Conservation (phyloP, 1,140 invertebrate species). For the Homarus americanus region DNA sequence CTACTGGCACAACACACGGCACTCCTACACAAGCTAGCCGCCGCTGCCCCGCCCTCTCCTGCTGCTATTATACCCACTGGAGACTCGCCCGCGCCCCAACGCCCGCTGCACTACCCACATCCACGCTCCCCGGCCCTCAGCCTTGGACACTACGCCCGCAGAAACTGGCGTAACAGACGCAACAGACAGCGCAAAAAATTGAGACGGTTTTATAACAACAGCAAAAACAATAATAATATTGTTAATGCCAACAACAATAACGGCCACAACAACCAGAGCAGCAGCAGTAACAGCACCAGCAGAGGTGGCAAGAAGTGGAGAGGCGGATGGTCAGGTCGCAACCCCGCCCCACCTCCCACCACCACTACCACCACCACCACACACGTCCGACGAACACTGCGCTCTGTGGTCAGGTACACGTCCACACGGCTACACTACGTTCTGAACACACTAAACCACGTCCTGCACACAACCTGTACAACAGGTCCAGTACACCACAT, state of each 20-base stretch:
- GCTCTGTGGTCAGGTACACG: slow-evolving; percentile 56
- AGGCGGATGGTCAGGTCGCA: background rate
- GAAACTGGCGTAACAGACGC: slow-evolving; percentile 71
- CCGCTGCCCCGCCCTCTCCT: slow-evolving; percentile 40
- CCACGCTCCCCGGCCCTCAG: slow-evolving; percentile 48
- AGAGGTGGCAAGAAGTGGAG: background rate
- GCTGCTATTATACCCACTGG: background rate
- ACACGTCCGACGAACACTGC: slow-evolving; percentile 37
- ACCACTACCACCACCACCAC: slow-evolving; percentile 53
- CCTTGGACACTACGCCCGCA: slow-evolving; percentile 60
- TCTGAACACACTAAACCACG: no score
- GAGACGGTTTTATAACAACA: slow-evolving; percentile 48
- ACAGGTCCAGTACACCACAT: no score
- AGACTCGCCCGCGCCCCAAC: background rate
- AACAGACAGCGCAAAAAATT: slow-evolving; percentile 71
- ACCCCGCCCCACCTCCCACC: background rate
- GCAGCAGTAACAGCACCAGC: background rate
- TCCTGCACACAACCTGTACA: no score
- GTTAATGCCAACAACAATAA: background rate
- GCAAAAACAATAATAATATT: background rate
- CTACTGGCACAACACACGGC: slow-evolving; percentile 73
- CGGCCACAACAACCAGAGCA: background rate
- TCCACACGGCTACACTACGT: no score
- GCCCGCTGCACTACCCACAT: background rate
- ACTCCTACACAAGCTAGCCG: slow-evolving; percentile 71